Evolutionary conservation across 2,888 invertebrate genomes (phyloP).

Genomic region (Caenorhabditis panamensis): DNA sequence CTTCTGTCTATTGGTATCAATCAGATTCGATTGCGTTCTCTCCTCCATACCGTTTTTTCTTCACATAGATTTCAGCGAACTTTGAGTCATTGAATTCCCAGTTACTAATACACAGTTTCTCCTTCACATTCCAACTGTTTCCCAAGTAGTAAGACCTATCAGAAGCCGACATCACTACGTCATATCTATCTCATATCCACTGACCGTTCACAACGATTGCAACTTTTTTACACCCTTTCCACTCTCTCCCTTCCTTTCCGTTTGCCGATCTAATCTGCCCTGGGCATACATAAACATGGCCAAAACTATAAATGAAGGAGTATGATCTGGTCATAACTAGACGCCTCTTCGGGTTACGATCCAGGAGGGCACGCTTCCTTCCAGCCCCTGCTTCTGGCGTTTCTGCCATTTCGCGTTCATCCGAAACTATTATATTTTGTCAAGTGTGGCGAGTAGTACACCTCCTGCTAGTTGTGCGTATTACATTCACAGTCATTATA

Average conservation of each 20-base stretch:
- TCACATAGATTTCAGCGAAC: background rate
- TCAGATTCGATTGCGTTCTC: no score
- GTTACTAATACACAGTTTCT: background rate
- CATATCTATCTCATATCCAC: background rate
- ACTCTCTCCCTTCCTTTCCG: background rate
- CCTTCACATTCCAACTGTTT: background rate
- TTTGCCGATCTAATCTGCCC: conserved; percentile 17
- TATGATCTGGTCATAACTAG: conserved; percentile 22
- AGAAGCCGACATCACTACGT: conserved; percentile 6
- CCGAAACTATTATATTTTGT: conserved; percentile 33
- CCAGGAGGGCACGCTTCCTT: background rate
- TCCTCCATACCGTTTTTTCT: background rate
- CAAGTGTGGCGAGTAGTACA: conserved; percentile 38
- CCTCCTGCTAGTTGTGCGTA: conserved; percentile 27
- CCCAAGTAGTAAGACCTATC: background rate
- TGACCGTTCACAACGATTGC: background rate
- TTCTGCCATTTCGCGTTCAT: conserved; percentile 12
- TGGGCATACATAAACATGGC: background rate
- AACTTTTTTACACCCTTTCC: conserved; percentile 15
- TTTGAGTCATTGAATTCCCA: background rate
- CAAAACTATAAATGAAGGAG: conserved; percentile 3
- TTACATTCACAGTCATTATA: conserved; percentile 31
- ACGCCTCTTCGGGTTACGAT: conserved; percentile 7
- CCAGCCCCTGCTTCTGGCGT: background rate
- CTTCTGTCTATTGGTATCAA: background rate